phyloP scores from a whole-genome alignment of 2,797 vertebrate species.

The Sebastes jordani region DNA sequence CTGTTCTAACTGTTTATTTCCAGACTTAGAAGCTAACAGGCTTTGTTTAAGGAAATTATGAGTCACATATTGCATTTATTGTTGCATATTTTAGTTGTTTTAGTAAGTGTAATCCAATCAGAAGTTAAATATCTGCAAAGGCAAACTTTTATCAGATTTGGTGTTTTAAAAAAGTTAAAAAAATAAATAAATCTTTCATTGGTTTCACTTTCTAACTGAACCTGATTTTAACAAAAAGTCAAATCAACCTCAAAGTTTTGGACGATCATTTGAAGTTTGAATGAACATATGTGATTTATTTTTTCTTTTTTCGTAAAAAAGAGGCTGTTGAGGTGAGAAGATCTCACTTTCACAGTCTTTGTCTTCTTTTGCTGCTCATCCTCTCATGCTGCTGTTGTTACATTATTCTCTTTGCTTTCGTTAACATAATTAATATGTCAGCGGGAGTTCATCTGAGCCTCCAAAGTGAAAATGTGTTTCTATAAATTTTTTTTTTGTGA shows the following conservation, averaged over 20 bases:
- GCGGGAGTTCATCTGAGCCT: neutral
- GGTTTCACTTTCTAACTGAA: neutral
- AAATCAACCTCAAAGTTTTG: neutral
- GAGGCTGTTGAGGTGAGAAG: slow-evolving; percentile 8
- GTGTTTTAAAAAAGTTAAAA: neutral
- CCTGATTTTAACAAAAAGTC: neutral
- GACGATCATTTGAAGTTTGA: neutral
- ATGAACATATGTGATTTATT: neutral
- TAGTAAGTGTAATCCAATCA: neutral
- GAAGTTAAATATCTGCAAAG: neutral
- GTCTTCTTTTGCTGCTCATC: neutral
- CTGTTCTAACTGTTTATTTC: slow-evolving; percentile 54
- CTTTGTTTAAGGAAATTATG: neutral
- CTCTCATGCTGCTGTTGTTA: neutral
- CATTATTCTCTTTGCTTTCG: neutral
- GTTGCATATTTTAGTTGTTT: neutral
- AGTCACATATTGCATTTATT: neutral
- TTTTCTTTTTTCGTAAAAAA: neutral
- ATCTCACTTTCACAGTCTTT: slow-evolving; percentile 19
- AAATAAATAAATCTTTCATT: neutral
- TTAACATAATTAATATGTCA: neutral
- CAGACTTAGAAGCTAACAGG: neutral
- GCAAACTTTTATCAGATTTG: neutral
- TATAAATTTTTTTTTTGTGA: neutral
- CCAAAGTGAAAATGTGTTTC: neutral